Evolutionary conservation across 2,888 invertebrate species (phyloP), one percentile per base, ranked within the genome.

Genomic region (Cynaeus angustus): DNA sequence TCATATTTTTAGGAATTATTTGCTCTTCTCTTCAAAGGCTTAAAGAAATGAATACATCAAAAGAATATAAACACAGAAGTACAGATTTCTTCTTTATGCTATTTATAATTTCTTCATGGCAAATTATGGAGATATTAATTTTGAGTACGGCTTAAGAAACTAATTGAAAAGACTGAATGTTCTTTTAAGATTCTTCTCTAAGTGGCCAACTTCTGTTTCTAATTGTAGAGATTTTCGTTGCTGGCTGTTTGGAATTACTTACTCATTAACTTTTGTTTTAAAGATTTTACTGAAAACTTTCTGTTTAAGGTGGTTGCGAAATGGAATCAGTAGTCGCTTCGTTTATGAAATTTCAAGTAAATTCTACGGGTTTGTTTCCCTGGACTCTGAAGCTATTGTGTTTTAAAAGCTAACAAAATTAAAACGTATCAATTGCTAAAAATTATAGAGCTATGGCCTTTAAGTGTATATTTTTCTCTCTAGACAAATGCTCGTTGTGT

Each of bases 151-250:
- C 37, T 55, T n/a, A 5, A n/a, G 21, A 43, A 56, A 43, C 41
- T 38, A 56, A 56, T 38, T 56, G 43, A 56, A 56, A 56, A 41
- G 26, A 28, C n/a, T 38, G 41, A 38, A 55, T 38, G 38, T 21
- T n/a, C 43, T 56, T 43, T 43, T 10, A 43, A 28, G 56, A 56
- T 43, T 56, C 43, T 43, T 26, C 26, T 37, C 43, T 1, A 56
- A 43, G 43, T 56, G 56, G 56, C 41, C 41, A 56, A 43, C 28
- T 56, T 56, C 56, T 56, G 56, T 56, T 56, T 56, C 41, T 43
- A 56, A 41, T 56, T 56, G 43, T 56, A 28, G 26, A 12, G 43
- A 56, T 56, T 56, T 56, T 37, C 41, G 12, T 56, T 13, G 38
- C 37, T 55, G 13, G 53, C 53, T 55, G 53, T 55, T 56, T 26